phyloP scores from a whole-genome alignment of 2,888 invertebrate species.

The Cerastis rubricosa region DNA sequence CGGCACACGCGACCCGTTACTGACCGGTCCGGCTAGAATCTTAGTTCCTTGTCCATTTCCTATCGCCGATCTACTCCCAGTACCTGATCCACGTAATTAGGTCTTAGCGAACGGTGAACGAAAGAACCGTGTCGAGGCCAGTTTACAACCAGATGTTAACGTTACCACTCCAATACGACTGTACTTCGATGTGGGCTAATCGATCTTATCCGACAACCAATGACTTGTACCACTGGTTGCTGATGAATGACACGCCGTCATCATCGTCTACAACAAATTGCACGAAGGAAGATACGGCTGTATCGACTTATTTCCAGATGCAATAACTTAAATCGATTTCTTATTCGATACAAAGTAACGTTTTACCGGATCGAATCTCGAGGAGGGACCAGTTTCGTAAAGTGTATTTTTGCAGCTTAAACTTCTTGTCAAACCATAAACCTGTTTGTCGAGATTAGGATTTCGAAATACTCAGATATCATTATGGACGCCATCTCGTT shows the following conservation, averaged over 20 bases:
- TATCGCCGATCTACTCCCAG: constrained; percentile 79
- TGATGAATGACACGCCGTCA: constrained; percentile 65
- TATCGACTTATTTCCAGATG: constrained; percentile 48
- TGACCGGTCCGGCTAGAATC: constrained; percentile 75
- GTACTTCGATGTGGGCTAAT: constrained; percentile 73
- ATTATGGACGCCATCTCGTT: constrained; percentile 73
- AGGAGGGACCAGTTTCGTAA: constrained; percentile 62
- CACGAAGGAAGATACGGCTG: constrained; percentile 34
- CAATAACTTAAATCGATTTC: constrained; percentile 63
- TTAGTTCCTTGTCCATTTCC: constrained; percentile 78
- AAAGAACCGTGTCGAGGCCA: constrained; percentile 85
- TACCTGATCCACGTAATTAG: constrained; percentile 76
- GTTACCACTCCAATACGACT: constrained; percentile 66
- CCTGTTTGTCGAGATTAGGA: constrained; percentile 77
- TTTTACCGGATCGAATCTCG: constrained; percentile 58
- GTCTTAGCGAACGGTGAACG: constrained; percentile 79
- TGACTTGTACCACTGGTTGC: constrained; percentile 56
- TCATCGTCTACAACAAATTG: constrained; percentile 57
- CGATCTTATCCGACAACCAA: constrained; percentile 72
- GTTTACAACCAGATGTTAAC: constrained; percentile 68
- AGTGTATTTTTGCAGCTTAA: constrained; percentile 67
- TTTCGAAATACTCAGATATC: constrained; percentile 76
- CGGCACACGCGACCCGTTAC: constrained; percentile 67
- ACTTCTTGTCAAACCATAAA: constrained; percentile 73
- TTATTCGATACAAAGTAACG: constrained; percentile 57